A percentile compares a stretch with the other conserved stretches of the same genome.
phyloP scores from a whole-genome alignment of 2,113 vertebrate species.

The Lichenostomus cassidix region DNA sequence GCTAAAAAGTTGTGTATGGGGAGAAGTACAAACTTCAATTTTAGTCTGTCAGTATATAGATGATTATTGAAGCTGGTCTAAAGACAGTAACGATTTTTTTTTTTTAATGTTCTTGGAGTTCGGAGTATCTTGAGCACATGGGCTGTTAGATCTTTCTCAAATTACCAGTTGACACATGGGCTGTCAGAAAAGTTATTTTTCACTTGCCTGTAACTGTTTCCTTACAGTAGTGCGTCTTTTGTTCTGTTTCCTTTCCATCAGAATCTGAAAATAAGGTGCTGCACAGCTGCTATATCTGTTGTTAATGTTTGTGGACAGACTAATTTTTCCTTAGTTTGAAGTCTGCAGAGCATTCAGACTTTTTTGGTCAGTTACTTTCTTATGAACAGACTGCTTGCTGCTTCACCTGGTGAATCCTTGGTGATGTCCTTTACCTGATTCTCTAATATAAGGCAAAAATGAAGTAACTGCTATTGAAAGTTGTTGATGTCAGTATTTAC shows the following conservation, averaged over 20 bases:
- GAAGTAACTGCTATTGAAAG: not conserved
- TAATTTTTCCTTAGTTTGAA: not conserved
- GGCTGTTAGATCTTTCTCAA: slow-evolving; percentile 21
- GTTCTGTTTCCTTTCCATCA: not conserved
- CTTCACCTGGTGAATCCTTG: not conserved
- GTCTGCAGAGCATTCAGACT: not conserved
- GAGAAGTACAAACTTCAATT: not conserved
- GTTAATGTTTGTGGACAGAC: not conserved
- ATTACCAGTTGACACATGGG: not conserved
- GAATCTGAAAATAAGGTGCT: not conserved
- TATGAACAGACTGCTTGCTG: not conserved
- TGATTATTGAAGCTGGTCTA: not conserved
- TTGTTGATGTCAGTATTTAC: not conserved
- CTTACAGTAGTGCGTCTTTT: not conserved
- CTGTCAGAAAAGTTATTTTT: slow-evolving; percentile 16
- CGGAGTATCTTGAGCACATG: not conserved
- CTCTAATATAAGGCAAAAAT: not conserved
- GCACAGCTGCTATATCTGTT: not conserved
- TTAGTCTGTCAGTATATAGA: not conserved
- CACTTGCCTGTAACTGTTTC: not conserved
- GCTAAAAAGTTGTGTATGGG: not conserved
- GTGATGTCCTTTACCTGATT: not conserved
- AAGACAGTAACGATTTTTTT: not conserved
- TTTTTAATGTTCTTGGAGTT: not conserved
- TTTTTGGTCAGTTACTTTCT: not conserved